Evolutionary conservation across 2,797 vertebrate genomes (phyloP).

Genomic region (Darevskia nairensis): DNA sequence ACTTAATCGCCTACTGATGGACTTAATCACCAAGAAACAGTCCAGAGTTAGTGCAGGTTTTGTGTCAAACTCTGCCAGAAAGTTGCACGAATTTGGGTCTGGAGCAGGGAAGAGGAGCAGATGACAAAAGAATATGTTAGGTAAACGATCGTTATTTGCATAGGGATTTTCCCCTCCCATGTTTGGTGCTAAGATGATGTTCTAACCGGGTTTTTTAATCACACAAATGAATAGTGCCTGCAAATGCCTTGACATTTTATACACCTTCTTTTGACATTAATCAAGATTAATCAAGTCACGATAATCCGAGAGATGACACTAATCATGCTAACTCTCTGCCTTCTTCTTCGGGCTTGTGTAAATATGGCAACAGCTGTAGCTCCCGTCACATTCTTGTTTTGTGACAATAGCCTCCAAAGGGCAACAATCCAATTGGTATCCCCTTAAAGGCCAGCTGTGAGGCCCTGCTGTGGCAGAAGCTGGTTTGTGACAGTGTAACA

Average conservation of each 20-base stretch:
- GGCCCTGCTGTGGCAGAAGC: not conserved
- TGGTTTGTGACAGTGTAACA: no score
- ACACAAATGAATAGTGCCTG: slow-evolving; percentile 22
- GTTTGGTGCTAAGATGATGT: slow-evolving; percentile 6
- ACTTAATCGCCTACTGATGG: slow-evolving; percentile 11
- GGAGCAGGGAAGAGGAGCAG: not conserved
- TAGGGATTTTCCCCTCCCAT: not conserved
- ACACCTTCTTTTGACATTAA: slow-evolving; percentile 38
- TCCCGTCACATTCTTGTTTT: not conserved
- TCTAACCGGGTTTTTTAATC: slow-evolving; percentile 26
- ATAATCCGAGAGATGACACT: slow-evolving; percentile 23
- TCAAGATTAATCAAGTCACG: slow-evolving; percentile 39
- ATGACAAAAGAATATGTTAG: not conserved
- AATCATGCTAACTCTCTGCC: slow-evolving; percentile 45
- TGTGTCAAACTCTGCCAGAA: not conserved
- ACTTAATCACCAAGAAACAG: not conserved
- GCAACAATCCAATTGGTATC: not conserved
- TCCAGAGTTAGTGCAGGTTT: slow-evolving; percentile 5
- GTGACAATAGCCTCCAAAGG: slow-evolving; percentile 5
- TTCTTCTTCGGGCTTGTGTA: slow-evolving; percentile 3
- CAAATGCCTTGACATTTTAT: slow-evolving; percentile 55
- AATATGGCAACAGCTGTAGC: not conserved
- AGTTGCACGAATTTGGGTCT: not conserved
- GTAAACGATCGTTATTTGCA: not conserved
- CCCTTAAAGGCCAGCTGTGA: not conserved